Evolutionary conservation across 1,140 invertebrate genomes (phyloP).

Genomic region (Portunus trituberculatus): DNA sequence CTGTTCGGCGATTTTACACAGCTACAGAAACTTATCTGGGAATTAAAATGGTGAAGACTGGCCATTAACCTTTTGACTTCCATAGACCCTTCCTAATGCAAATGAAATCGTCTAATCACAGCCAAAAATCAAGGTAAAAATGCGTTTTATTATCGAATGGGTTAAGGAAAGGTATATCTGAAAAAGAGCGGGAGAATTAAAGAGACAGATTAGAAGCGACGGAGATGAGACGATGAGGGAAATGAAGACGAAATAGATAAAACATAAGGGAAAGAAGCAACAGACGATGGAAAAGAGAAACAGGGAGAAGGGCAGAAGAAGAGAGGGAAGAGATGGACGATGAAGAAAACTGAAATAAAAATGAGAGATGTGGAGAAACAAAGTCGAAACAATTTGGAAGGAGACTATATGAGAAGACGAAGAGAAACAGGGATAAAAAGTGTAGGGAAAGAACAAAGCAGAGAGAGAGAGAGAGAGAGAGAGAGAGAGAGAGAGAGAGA

Average conservation of each 20-base stretch:
- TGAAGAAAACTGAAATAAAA: neutral
- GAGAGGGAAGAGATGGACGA: neutral
- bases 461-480: constrained; percentile 41
- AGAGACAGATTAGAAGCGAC: neutral
- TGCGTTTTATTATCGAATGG: neutral
- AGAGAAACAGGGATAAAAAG: neutral
- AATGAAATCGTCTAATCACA: too few relatives aligned
- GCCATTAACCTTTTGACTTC: too few relatives aligned
- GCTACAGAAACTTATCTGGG: too few relatives aligned
- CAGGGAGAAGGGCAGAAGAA: neutral
- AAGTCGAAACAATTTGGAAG: neutral
- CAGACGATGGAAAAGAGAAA: neutral
- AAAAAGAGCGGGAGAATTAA: too few relatives aligned
- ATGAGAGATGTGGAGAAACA: neutral
- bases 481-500: constrained; percentile 32
- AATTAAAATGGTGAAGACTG: too few relatives aligned
- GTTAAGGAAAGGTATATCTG: neutral
- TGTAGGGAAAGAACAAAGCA: neutral
- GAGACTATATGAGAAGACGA: neutral
- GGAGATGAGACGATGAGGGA: neutral
- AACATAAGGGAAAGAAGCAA: neutral
- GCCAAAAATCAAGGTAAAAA: too few relatives aligned
- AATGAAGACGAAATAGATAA: neutral
- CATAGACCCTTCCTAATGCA: too few relatives aligned
- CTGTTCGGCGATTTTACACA: too few relatives aligned